Evolutionary conservation across 2,888 invertebrate species (phyloP).

Genomic region (Megamerina dolium): DNA sequence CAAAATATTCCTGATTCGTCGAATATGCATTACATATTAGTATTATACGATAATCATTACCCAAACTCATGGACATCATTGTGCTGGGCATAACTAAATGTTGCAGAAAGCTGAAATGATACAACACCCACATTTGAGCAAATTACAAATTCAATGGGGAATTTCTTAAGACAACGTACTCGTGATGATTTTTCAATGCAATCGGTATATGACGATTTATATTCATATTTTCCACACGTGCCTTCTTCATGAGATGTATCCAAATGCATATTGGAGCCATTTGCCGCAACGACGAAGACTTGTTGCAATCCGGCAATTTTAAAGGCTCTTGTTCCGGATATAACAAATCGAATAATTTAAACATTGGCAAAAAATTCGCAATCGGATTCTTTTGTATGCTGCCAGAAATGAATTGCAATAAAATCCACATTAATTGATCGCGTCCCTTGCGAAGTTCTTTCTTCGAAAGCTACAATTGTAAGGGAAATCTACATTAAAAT

Average conservation of each 20-base stretch:
- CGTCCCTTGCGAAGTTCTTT: conserved; percentile 82
- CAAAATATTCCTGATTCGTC: conserved; percentile 84
- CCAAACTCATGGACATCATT: conserved; percentile 69
- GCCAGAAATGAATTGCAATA: conserved; percentile 94
- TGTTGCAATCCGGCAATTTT: conserved; percentile 81
- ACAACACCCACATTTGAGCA: neutral
- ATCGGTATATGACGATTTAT: conserved; percentile 72
- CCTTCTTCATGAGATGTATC: conserved; percentile 93
- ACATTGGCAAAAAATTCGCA: conserved; percentile 81
- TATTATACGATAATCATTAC: conserved; percentile 84
- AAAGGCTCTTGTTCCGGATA: conserved; percentile 89
- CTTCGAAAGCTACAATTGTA: conserved; percentile 62
- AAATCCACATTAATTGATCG: conserved; percentile 98
- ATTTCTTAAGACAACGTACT: conserved; percentile 53
- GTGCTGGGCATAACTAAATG: conserved; percentile 73
- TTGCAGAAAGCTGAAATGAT: conserved; percentile 67
- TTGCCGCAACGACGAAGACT: conserved; percentile 59
- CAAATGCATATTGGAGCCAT: conserved; percentile 96
- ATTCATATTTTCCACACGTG: conserved; percentile 76
- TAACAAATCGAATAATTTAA: conserved; percentile 83
- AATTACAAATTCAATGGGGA: neutral
- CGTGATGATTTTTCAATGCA: conserved; percentile 75
- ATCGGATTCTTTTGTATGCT: conserved; percentile 92
- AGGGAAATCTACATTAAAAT: conserved; percentile 12
- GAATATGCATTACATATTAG: conserved; percentile 92